These are phyloP conservation scores for Megalurothrips usitatus DNA, from an alignment of 2,888 invertebrate species.

Conservation along the genomic window DNA sequence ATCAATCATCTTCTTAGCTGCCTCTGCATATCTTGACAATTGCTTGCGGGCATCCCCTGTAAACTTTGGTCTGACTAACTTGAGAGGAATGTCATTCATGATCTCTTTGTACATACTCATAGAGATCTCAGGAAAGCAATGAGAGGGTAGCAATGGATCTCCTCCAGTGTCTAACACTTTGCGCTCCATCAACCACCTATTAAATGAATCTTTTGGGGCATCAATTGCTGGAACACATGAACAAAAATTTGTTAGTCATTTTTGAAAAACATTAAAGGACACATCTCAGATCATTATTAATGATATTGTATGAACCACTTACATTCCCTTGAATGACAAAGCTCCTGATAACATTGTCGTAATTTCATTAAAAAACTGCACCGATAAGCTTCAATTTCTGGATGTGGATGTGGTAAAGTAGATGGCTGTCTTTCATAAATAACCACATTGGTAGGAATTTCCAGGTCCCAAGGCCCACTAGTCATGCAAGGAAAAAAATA, in stretches of 20 bases:
- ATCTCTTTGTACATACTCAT: constrained; percentile 94
- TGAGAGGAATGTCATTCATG: constrained; percentile 97
- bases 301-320: constrained; percentile 36
- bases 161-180: constrained; percentile 85
- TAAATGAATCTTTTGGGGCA: constrained; percentile 94
- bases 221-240: constrained; percentile 60
- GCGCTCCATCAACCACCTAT: constrained; percentile 93
- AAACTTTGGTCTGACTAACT: constrained; percentile 90
- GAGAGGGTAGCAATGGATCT: constrained; percentile 87
- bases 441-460: constrained; percentile 86
- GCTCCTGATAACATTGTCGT: constrained; percentile 86
- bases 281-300: neutral
- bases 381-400: constrained; percentile 85
- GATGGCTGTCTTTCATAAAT: constrained; percentile 82
- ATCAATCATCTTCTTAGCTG: constrained; percentile 94
- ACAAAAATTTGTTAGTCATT: constrained; percentile 24
- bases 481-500: constrained; percentile 29
- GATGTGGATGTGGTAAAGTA: constrained; percentile 85
- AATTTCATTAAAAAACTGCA: constrained; percentile 78
- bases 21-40: constrained; percentile 88
- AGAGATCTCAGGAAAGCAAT: constrained; percentile 88
- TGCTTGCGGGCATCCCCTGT: constrained; percentile 94
- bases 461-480: constrained; percentile 90
- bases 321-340: constrained; percentile 87
- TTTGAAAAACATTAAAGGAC: constrained; percentile 16